Percentiles rank a stretch among this genome's conserved stretches.
These are phyloP conservation scores for Redunca redunca DNA, from an alignment of 2,113 vertebrate species.

Conservation along the genomic window DNA sequence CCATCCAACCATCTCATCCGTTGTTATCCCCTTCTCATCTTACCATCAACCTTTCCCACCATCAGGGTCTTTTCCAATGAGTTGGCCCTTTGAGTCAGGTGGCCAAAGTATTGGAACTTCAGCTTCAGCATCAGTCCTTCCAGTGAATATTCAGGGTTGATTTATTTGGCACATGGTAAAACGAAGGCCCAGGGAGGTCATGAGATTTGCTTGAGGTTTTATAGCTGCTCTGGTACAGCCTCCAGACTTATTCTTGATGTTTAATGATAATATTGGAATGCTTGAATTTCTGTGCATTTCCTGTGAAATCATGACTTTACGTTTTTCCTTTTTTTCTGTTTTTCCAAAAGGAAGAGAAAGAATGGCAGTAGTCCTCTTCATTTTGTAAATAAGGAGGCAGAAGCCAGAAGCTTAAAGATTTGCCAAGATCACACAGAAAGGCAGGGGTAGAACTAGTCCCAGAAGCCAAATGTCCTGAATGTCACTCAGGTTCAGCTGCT, in stretches of 20 bases:
- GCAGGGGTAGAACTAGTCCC: neutral
- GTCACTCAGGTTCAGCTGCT: neutral
- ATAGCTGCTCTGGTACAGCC: neutral
- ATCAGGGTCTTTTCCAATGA: neutral
- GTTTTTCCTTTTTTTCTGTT: neutral
- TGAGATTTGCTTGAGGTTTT: neutral
- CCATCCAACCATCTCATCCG: neutral
- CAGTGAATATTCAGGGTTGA: neutral
- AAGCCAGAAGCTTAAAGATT: neutral
- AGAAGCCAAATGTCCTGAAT: neutral
- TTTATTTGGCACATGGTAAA: neutral
- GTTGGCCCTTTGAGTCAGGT: neutral
- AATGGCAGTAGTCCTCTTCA: neutral
- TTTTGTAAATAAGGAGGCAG: conserved; percentile 7
- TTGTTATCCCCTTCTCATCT: neutral
- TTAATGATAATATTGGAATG: neutral
- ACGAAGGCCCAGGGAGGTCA: neutral
- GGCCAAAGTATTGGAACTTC: neutral
- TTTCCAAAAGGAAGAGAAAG: neutral
- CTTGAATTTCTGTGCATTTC: neutral
- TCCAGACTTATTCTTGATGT: neutral
- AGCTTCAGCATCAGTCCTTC: neutral
- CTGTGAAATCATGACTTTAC: neutral
- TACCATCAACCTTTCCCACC: neutral
- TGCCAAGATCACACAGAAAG: neutral